Evolutionary conservation across 2,888 invertebrate genomes (phyloP).

Genomic region (Pediacus dermestoides): DNA sequence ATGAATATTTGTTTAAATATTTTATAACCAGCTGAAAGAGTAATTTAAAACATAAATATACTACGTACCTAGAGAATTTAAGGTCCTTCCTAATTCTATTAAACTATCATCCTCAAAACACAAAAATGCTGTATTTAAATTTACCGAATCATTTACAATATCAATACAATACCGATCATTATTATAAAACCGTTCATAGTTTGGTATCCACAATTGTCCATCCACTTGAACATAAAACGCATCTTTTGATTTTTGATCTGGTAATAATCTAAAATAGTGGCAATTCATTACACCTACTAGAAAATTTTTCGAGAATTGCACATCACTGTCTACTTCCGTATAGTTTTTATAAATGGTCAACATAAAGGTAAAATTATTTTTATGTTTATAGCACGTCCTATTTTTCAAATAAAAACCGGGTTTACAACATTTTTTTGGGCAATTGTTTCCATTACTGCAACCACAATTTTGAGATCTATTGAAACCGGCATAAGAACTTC

Average conservation of each 20-base stretch:
- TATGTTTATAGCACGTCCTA: slow-evolving; percentile 6
- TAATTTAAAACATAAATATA: too few relatives aligned
- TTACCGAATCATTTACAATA: not conserved
- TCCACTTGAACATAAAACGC: slow-evolving; percentile 11
- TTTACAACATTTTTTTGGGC: slow-evolving; percentile 2
- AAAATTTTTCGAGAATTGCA: not conserved
- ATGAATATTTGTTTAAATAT: too few relatives aligned
- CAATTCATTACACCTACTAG: slow-evolving; percentile 12
- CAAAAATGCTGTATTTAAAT: slow-evolving; percentile 8
- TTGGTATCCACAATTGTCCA: slow-evolving; percentile 13
- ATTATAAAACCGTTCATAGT: slow-evolving; percentile 6
- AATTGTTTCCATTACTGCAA: not conserved
- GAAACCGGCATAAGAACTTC: too few relatives aligned
- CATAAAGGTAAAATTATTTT: slow-evolving; percentile 1
- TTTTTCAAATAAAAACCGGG: slow-evolving; percentile 1
- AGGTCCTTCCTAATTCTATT: too few relatives aligned
- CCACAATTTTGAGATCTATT: slow-evolving; percentile 1
- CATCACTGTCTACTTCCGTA: slow-evolving; percentile 1
- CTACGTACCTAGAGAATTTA: too few relatives aligned
- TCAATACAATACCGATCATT: slow-evolving; percentile 13
- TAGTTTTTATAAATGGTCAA: slow-evolving; percentile 9
- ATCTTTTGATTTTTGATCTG: slow-evolving; percentile 1
- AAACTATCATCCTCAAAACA: too few relatives aligned
- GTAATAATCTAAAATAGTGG: slow-evolving; percentile 1
- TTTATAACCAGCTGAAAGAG: too few relatives aligned